Evolutionary conservation across 2,888 invertebrate genomes (phyloP), one percentile per base, ranked within the genome.

Genomic region (Melolontha melolontha): DNA sequence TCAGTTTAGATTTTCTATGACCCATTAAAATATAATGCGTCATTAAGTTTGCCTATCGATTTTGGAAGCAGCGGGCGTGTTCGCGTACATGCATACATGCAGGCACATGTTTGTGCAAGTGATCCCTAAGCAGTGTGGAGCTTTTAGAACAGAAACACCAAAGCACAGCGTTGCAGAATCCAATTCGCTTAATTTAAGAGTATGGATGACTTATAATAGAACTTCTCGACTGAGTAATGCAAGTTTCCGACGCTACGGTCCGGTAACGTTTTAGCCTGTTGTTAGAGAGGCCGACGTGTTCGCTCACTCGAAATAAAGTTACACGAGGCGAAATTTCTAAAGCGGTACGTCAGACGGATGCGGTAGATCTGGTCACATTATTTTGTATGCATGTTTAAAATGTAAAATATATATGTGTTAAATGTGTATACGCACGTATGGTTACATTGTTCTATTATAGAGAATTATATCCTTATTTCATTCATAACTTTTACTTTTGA

Each of bases 21-120:
- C 70, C 77, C 76, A 78, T 79, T 79, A 79, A 79, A 79, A 79
- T 78, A 73, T 73, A 77, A 78, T 76, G 79, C 76, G 71, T 76
- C 78, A 77, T 76, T 79, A 77, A 75, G 73, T 76, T 65, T 70
- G 69, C 70, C 71, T 76, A 76, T 77, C 75, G 75, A 75, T 75
- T 74, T 70, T 52, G 40, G 57, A 68, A 59, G 29, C 34, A 34
- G 34, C 6, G 34, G 10, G 34, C 34, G 34, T 34, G 10, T 10
- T 34, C 34, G 1, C 34, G 1, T 22, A 11, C 17, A 22, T 16
- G 22, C 6, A 17, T 11, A 17, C 22, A 49, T 22, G 11, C 22
- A 17, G 16, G 14, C 10, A 47, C 14, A 16, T 47, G 12, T 47
- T 47, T 47, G 1, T 14, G 6, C 47, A 47, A 10, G 17, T 8